phyloP scores from a whole-genome alignment of 2,797 vertebrate species.

The Lacerta agilis region DNA sequence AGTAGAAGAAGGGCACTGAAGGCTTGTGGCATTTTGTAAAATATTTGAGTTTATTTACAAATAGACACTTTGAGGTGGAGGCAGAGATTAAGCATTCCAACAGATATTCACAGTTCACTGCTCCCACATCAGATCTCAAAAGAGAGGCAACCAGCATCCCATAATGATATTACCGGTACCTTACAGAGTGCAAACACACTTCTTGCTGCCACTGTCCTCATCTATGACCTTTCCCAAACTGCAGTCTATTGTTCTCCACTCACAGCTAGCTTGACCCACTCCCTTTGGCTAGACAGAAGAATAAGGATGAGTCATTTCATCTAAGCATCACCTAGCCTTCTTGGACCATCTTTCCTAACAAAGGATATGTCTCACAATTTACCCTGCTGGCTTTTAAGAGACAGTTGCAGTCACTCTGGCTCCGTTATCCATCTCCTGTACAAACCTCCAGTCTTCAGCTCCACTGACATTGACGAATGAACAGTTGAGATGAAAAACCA shows the following conservation, averaged over 20 bases:
- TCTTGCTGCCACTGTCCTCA: background rate
- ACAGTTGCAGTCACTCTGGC: background rate
- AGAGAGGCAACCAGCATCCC: background rate
- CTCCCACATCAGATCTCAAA: background rate
- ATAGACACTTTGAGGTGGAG: background rate
- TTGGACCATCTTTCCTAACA: background rate
- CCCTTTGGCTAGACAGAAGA: background rate
- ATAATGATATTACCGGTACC: background rate
- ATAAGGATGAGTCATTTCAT: background rate
- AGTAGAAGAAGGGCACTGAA: background rate
- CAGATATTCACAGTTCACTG: background rate
- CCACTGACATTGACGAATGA: slow-evolving; percentile 45
- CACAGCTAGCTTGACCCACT: background rate
- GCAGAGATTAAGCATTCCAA: background rate
- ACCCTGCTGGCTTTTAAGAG: background rate
- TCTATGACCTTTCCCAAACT: background rate
- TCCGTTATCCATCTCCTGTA: background rate
- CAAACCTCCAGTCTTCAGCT: slow-evolving; percentile 36
- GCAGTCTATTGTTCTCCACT: background rate
- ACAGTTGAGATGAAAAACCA: slow-evolving; percentile 55
- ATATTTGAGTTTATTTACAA: background rate
- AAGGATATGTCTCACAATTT: background rate
- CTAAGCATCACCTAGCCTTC: background rate
- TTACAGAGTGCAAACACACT: background rate
- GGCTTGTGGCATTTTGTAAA: background rate